phyloP scores from a whole-genome alignment of 2,113 vertebrate species.

The Pteropus alecto region DNA sequence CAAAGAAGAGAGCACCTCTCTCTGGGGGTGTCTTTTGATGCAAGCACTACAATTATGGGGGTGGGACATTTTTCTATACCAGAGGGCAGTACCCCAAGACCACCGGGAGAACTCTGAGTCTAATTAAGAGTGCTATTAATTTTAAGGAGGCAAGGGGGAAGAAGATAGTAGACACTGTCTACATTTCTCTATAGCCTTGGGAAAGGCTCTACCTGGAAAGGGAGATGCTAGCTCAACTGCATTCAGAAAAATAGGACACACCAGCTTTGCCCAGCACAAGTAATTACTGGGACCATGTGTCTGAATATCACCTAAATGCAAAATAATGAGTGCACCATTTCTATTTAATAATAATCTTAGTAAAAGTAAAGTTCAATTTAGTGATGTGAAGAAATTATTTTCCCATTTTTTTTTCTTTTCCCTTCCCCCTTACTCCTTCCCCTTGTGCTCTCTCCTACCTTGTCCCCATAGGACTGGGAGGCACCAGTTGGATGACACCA shows the following conservation, averaged over 20 bases:
- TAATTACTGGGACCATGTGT: slow-evolving; percentile 53
- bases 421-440: neutral
- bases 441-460: neutral
- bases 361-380: slow-evolving; percentile 71
- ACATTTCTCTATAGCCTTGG: neutral
- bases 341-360: slow-evolving; percentile 68
- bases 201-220: neutral
- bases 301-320: slow-evolving; percentile 51
- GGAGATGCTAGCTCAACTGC: neutral
- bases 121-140: neutral
- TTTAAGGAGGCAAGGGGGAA: neutral
- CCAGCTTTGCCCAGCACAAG: neutral
- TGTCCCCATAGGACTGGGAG: neutral
- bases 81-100: neutral
- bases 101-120: neutral
- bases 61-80: neutral
- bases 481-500: neutral
- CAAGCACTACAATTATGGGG: neutral
- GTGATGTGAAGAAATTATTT: slow-evolving; percentile 48
- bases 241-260: neutral
- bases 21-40: neutral
- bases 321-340: slow-evolving; percentile 56
- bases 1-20: neutral
- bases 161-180: neutral
- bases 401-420: neutral